A percentile compares a stretch with the other conserved stretches of the same genome.
phyloP scores from a whole-genome alignment of 2,113 vertebrate species.

The Otis tarda region DNA sequence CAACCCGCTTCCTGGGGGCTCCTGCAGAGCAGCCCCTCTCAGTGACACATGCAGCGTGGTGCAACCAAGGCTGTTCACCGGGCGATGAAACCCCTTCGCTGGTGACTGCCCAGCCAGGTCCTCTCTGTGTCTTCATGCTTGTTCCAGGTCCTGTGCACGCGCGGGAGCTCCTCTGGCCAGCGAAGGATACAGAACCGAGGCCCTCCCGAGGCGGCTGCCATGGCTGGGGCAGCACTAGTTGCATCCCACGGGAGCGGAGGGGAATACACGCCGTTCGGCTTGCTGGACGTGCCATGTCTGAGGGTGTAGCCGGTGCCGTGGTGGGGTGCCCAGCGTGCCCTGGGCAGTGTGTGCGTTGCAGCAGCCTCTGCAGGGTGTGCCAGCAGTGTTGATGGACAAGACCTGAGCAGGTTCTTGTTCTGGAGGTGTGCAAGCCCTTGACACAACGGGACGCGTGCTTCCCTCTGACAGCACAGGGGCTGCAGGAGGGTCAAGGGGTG shows the following conservation, averaged over 20 bases:
- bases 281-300: fast-evolving
- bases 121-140: background rate
- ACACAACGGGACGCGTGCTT: fast-evolving
- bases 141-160: background rate
- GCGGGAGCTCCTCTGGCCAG: background rate
- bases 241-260: fast-evolving
- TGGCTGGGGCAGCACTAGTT: background rate
- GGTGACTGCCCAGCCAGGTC: background rate
- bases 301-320: fast-evolving
- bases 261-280: fast-evolving
- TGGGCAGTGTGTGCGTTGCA: background rate
- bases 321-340: no score
- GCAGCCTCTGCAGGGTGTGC: background rate
- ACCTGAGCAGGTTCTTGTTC: background rate
- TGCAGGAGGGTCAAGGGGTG: background rate
- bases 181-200: fast-evolving
- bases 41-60: fast-evolving
- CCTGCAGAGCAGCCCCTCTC: background rate
- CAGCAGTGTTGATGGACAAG: background rate
- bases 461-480: background rate
- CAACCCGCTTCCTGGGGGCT: fast-evolving
- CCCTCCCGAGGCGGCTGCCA: fast-evolving
- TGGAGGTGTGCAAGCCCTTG: background rate
- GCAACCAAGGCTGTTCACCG: background rate
- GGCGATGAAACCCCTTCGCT: fast-evolving